These are phyloP conservation scores for Meiosimyza decipiens DNA, from an alignment of 2,888 invertebrate genomes.

Conservation along the genomic window DNA sequence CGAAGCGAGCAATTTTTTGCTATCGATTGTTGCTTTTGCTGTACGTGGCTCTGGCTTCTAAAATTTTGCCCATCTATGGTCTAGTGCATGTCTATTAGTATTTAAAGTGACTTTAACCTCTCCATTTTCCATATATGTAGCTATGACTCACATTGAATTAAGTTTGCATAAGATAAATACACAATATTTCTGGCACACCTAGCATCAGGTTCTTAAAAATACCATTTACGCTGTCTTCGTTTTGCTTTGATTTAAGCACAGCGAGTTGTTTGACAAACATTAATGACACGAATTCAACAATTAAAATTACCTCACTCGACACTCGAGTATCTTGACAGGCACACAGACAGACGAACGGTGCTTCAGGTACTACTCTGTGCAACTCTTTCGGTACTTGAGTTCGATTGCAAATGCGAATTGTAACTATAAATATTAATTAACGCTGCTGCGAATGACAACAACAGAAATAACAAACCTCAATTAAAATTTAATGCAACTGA, in stretches of 20 bases:
- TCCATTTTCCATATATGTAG: too few relatives aligned
- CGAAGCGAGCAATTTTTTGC: too few relatives aligned
- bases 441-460: constrained; percentile 30
- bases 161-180: too few relatives aligned
- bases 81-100: too few relatives aligned
- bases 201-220: not conserved
- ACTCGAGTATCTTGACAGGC: constrained; percentile 19
- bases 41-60: too few relatives aligned
- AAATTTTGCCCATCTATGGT: too few relatives aligned
- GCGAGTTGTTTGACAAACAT: constrained; percentile 20
- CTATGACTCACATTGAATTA: too few relatives aligned
- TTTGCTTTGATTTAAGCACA: not conserved
- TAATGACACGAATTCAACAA: constrained; percentile 30
- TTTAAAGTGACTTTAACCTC: too few relatives aligned
- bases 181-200: too few relatives aligned
- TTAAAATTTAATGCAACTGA: constrained; percentile 29
- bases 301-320: constrained; percentile 31
- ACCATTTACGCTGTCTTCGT: not conserved
- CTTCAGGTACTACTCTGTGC: not conserved
- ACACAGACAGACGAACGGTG: not conserved
- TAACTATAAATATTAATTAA: constrained; percentile 37
- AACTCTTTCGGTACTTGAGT: not conserved
- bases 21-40: too few relatives aligned
- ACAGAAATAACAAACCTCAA: constrained; percentile 30
- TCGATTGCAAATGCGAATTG: constrained; percentile 21